These are phyloP conservation scores for Lepidochrysops patricia DNA, from an alignment of 2,888 invertebrate genomes.

Conservation along the genomic window DNA sequence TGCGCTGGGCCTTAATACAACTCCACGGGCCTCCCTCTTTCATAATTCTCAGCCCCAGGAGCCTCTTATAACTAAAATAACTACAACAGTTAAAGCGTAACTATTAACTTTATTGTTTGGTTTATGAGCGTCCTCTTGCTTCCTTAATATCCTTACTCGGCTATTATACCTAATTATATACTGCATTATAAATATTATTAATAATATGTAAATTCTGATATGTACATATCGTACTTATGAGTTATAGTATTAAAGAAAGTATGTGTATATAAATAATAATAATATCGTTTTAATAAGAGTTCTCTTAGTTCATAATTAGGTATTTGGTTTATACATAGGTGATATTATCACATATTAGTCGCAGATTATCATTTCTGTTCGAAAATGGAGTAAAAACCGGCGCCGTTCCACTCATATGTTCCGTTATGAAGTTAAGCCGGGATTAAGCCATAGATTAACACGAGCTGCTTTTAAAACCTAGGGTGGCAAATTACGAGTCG, in stretches of 20 bases:
- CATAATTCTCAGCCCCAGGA: conserved; percentile 4
- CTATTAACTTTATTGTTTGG: conserved; percentile 12
- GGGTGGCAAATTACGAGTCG: neutral
- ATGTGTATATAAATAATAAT: too few relatives aligned
- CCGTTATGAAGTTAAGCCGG: neutral
- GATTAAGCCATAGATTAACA: neutral
- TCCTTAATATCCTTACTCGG: neutral
- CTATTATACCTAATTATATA: neutral
- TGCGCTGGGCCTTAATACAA: conserved; percentile 24
- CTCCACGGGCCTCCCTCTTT: conserved; percentile 16
- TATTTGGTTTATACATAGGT: too few relatives aligned
- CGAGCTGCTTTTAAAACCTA: neutral
- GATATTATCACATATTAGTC: neutral
- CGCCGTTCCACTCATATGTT: neutral
- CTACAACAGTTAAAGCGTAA: conserved; percentile 12
- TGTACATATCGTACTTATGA: too few relatives aligned
- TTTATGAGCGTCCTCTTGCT: neutral
- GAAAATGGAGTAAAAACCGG: neutral
- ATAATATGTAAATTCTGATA: neutral
- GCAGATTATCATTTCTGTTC: neutral
- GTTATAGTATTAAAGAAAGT: too few relatives aligned
- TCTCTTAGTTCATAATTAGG: too few relatives aligned
- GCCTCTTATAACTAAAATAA: conserved; percentile 14
- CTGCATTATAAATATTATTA: too few relatives aligned
- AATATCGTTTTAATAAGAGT: too few relatives aligned